Conservation (phyloP, 2,888 invertebrate genomes). For the Tipula vernalis region DNA sequence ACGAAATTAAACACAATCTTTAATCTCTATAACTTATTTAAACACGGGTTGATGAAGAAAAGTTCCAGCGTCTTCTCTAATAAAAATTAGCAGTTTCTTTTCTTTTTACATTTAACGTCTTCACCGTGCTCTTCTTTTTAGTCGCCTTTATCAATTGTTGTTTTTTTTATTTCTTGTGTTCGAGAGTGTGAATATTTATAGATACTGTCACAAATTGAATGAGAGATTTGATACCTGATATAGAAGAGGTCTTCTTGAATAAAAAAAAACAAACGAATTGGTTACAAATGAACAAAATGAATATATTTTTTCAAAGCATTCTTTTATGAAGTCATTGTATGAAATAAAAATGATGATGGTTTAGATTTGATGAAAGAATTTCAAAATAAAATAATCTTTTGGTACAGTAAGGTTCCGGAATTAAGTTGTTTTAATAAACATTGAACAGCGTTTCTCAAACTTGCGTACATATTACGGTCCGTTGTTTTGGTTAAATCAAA, state of each 20-base stretch:
- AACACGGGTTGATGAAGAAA: not conserved
- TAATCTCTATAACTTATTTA: not conserved
- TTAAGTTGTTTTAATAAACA: not conserved
- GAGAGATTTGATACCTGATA: slow-evolving; percentile 10
- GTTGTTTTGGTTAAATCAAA: too few relatives aligned
- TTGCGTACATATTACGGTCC: too few relatives aligned
- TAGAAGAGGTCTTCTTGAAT: not conserved
- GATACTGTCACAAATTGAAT: slow-evolving; percentile 8
- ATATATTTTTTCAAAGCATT: not conserved
- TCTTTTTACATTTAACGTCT: not conserved
- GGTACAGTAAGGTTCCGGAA: not conserved
- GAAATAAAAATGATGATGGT: not conserved
- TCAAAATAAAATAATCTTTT: not conserved
- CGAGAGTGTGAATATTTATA: slow-evolving; percentile 6
- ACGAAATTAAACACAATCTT: not conserved
- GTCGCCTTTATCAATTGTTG: not conserved
- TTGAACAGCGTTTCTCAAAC: too few relatives aligned
- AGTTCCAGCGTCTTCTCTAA: not conserved
- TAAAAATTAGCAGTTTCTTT: not conserved
- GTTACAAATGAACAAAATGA: not conserved
- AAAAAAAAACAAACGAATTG: not conserved
- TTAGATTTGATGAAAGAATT: not conserved
- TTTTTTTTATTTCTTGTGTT: not conserved
- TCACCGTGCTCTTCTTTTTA: not conserved
- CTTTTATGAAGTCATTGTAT: not conserved